Evolutionary conservation across 2,888 invertebrate genomes (phyloP), one percentile per base, ranked within the genome.

Genomic region (Pocota personata): DNA sequence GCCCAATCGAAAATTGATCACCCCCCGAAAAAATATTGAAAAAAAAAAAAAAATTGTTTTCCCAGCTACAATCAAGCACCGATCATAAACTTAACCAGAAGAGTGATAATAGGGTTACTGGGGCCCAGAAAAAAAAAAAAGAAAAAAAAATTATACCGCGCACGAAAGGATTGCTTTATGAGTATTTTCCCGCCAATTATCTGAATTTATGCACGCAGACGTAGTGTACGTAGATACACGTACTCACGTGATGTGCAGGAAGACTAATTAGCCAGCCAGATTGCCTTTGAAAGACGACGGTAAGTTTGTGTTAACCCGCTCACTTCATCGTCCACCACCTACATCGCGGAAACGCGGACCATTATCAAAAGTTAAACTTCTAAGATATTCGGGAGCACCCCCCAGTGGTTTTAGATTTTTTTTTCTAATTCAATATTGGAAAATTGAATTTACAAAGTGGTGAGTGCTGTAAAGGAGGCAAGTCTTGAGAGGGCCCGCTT

Each of bases 111-210:
- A 75, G 40, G 21, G 21, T 62, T 46, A 24, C 40, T 27, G 12
- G 12, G 43, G 43, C 43, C 16, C 21, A n/a, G 16, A 14, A 30
- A 10, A 55, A 52, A 72, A 58, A 55, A 72, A 24, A 24, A 24
- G 16, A 30, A 10, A 55, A 43, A 67, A 58, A 55, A 72, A 27
- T 12, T 60, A 66, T 32, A 55, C 14, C 46, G 60, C 66, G 37
- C 40, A 58, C 71, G 50, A 88, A 87, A 82, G 87, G 90, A 90
- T 91, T 91, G 90, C 90, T 91, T 91, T 91, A 91, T 91, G 91
- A 91, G 90, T 90, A 90, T 91, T 90, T 62, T 91, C 89, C 90
- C 89, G 90, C 90, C 91, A 91, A 91, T 91, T 91, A 90, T 90
- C 87, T 88, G 88, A 91, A 91, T 91, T 91, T 91, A 91, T 91